These are phyloP conservation scores for Asteroscopus sphinx DNA, from an alignment of 2,888 invertebrate genomes.

Conservation along the genomic window DNA sequence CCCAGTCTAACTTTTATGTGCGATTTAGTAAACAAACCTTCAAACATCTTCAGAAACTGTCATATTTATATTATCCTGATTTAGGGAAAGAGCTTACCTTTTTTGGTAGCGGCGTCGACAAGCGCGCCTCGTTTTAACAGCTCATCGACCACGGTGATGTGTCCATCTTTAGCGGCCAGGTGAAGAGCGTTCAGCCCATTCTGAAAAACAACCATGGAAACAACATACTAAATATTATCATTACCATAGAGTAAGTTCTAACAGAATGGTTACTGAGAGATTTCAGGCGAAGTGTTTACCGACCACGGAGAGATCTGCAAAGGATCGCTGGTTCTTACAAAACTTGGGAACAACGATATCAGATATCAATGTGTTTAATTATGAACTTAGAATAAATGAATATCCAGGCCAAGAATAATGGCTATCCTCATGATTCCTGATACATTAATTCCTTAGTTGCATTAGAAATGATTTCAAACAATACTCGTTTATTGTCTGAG, in stretches of 20 bases:
- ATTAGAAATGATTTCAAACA: slow-evolving; percentile 1
- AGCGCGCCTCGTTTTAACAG: slow-evolving; percentile 96
- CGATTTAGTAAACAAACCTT: too few species aligned
- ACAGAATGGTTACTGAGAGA: neutral
- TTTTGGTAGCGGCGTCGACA: slow-evolving; percentile 99
- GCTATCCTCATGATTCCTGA: too few species aligned
- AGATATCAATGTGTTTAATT: too few species aligned
- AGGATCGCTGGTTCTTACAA: too few species aligned
- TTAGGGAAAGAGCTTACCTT: slow-evolving; percentile 90
- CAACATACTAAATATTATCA: neutral
- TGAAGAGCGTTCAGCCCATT: slow-evolving; percentile 99
- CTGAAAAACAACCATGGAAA: slow-evolving; percentile 80
- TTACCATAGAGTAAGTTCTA: neutral
- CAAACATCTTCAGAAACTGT: too few species aligned
- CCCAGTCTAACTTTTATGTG: too few species aligned
- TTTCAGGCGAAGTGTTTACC: too few species aligned
- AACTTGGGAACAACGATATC: too few species aligned
- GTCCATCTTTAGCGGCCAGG: slow-evolving; percentile 99
- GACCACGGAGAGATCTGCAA: too few species aligned
- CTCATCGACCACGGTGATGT: slow-evolving; percentile 97
- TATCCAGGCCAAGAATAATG: too few species aligned
- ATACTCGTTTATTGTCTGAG: neutral
- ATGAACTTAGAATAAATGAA: too few species aligned
- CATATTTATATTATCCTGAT: too few species aligned
- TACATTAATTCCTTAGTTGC: neutral